A percentile compares a stretch with the other conserved stretches of the same genome.
These are phyloP conservation scores for Grantiella picta DNA, from an alignment of 2,113 vertebrate species.

Conservation along the genomic window DNA sequence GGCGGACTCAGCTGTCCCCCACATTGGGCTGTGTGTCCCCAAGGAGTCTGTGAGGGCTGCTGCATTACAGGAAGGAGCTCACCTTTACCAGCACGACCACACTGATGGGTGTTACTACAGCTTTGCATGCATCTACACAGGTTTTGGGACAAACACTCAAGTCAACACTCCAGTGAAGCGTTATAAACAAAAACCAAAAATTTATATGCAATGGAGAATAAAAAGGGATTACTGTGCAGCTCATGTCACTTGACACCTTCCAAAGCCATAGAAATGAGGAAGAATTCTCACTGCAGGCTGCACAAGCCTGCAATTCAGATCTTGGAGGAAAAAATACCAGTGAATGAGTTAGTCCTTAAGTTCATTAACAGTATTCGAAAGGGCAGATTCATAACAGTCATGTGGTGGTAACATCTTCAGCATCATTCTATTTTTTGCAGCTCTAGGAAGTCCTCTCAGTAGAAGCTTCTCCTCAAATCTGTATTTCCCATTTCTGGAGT, in stretches of 20 bases:
- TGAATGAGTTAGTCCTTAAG: not conserved
- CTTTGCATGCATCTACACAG: not conserved
- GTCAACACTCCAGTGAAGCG: not conserved
- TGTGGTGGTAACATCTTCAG: not conserved
- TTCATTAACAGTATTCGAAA: not conserved
- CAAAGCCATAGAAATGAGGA: not conserved
- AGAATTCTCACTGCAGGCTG: not conserved
- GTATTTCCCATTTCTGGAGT: not conserved
- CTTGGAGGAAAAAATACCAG: not conserved
- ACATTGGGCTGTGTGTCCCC: accelerated
- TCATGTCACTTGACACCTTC: not conserved
- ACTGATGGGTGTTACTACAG: not conserved
- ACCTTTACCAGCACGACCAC: not conserved
- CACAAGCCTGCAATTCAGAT: not conserved
- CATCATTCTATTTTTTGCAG: not conserved
- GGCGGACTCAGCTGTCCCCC: not conserved
- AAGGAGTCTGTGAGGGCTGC: not conserved
- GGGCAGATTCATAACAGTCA: not conserved
- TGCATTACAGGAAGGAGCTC: not conserved
- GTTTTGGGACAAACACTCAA: not conserved
- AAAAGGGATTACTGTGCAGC: not conserved
- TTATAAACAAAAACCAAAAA: not conserved
- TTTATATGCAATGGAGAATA: not conserved
- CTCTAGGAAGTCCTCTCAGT: not conserved
- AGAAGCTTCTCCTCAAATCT: not conserved